Evolutionary conservation across 1,140 invertebrate genomes (phyloP).

Genomic region (Euwallacea similis): DNA sequence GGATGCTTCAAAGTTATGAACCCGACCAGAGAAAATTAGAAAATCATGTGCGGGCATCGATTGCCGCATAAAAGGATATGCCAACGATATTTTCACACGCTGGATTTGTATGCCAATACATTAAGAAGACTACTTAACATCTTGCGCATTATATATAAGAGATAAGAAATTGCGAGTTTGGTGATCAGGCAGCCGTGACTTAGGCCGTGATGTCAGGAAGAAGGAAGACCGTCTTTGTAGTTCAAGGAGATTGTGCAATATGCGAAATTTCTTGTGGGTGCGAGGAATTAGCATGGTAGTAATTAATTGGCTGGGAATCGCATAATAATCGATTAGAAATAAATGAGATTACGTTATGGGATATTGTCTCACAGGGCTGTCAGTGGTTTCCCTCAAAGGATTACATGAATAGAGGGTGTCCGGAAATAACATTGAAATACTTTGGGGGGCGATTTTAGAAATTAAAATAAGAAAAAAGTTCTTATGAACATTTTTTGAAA

Average conservation of each 20-base stretch:
- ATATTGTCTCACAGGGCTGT: too few species aligned
- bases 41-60: slow-evolving; percentile 27
- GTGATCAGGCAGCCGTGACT: slow-evolving; percentile 26
- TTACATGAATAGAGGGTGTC: too few species aligned
- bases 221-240: slow-evolving; percentile 1
- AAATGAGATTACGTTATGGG: too few species aligned
- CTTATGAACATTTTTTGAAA: too few species aligned
- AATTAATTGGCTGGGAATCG: too few species aligned
- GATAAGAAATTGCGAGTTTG: slow-evolving; percentile 31
- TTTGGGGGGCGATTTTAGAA: too few species aligned
- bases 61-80: slow-evolving; percentile 31
- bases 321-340: too few species aligned
- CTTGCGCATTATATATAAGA: slow-evolving; percentile 5
- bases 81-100: slow-evolving; percentile 30
- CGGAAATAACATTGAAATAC: too few species aligned
- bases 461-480: too few species aligned
- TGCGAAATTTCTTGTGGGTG: background rate
- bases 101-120: slow-evolving; percentile 26
- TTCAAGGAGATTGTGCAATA: background rate
- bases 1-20: slow-evolving; percentile 14
- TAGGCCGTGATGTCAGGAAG: slow-evolving; percentile 7
- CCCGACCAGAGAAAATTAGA: slow-evolving; percentile 27
- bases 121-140: slow-evolving; percentile 25
- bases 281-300: too few species aligned
- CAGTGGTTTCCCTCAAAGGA: too few species aligned